phyloP scores from a whole-genome alignment of 2,888 invertebrate species.

The Cerceris rybyensis region DNA sequence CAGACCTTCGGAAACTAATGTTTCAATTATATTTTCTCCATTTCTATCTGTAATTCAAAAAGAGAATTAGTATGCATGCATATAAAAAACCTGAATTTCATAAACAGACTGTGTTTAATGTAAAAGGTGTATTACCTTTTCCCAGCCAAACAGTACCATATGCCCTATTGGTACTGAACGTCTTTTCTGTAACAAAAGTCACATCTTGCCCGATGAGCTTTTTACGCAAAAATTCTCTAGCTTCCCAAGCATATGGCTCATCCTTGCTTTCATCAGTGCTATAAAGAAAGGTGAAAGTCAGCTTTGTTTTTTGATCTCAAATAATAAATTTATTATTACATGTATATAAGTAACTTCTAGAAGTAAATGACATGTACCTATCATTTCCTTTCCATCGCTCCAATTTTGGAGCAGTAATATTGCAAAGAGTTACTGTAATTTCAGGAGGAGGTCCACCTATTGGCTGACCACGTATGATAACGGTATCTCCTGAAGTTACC shows the following conservation, averaged over 20 bases:
- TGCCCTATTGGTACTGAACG: constrained; percentile 91
- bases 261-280: constrained; percentile 87
- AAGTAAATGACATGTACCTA: constrained; percentile 71
- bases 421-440: constrained; percentile 94
- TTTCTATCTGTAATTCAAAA: constrained; percentile 36
- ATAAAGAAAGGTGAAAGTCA: constrained; percentile 24
- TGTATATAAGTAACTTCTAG: neutral
- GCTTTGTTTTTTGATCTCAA: neutral
- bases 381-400: constrained; percentile 87
- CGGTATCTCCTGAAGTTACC: constrained; percentile 98
- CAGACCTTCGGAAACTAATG: constrained; percentile 94
- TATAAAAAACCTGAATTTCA: too few species aligned
- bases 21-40: constrained; percentile 92
- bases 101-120: neutral
- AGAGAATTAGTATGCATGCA: neutral
- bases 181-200: constrained; percentile 91
- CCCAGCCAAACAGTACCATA: constrained; percentile 95
- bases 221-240: constrained; percentile 96
- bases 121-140: constrained; percentile 84
- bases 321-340: neutral
- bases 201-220: constrained; percentile 96
- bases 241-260: constrained; percentile 99
- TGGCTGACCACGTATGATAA: constrained; percentile 93
- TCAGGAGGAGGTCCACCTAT: constrained; percentile 95
- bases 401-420: constrained; percentile 95